phyloP scores from a whole-genome alignment of 2,888 invertebrate genomes.

The Melieria crassipennis region DNA sequence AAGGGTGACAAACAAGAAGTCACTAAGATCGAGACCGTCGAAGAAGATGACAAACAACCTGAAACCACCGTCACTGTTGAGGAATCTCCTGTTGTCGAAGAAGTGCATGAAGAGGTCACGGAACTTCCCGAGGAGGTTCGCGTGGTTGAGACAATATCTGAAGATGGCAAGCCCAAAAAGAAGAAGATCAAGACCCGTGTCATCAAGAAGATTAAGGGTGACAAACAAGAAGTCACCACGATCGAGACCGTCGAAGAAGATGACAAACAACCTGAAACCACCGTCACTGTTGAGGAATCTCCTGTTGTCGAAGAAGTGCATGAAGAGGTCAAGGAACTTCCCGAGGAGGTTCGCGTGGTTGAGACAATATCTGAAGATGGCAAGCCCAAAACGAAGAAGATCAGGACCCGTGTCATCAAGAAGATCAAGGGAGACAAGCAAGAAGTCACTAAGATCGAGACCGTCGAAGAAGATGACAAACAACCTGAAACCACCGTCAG shows the following conservation, averaged over 20 bases:
- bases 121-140: conserved; percentile 36
- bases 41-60: conserved; percentile 37
- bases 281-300: conserved; percentile 34
- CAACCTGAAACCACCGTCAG: conserved; percentile 49
- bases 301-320: conserved; percentile 23
- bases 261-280: conserved; percentile 36
- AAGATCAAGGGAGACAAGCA: conserved; percentile 35
- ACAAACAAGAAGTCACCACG: conserved; percentile 38
- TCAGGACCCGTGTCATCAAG: conserved; percentile 33
- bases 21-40: conserved; percentile 38
- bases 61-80: conserved; percentile 37
- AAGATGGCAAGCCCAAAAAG: conserved; percentile 36
- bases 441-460: conserved; percentile 38
- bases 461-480: conserved; percentile 35
- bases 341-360: conserved; percentile 29
- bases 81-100: conserved; percentile 24
- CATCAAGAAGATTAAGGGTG: conserved; percentile 36
- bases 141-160: conserved; percentile 27
- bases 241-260: conserved; percentile 39
- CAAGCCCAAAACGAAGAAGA: conserved; percentile 29
- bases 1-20: conserved; percentile 38
- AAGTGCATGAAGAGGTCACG: conserved; percentile 4
- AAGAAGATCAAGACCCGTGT: conserved; percentile 35
- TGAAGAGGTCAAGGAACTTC: conserved; percentile 28
- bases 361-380: conserved; percentile 32